Conservation (phyloP, 2,888 invertebrate genomes). For the Gryllus longicercus region DNA sequence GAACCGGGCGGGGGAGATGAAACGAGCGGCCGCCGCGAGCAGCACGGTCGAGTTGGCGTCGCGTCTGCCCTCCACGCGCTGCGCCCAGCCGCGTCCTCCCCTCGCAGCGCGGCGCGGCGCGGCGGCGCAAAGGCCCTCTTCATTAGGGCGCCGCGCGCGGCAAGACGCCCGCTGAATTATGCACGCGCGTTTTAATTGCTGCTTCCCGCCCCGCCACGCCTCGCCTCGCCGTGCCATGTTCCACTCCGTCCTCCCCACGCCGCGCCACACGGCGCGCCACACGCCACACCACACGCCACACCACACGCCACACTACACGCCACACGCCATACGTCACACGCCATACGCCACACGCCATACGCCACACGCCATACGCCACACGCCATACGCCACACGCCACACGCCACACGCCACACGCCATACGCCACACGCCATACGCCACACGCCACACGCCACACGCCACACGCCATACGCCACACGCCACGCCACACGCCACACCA, state of each 20-base stretch:
- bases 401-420: not conserved
- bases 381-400: not conserved
- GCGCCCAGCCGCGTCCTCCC: not conserved
- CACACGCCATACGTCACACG: too few species aligned
- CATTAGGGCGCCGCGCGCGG: not conserved
- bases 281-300: not conserved
- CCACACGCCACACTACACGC: too few species aligned
- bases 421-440: too few species aligned
- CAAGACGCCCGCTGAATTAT: constrained; percentile 17
- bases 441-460: too few species aligned
- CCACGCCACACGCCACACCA: not conserved
- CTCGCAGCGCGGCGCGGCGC: not conserved
- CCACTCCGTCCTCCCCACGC: not conserved
- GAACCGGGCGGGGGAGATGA: too few species aligned
- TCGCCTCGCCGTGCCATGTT: not conserved
- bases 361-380: too few species aligned
- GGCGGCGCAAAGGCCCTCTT: not conserved
- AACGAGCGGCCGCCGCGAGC: too few species aligned
- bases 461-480: not conserved
- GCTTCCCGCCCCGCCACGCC: not conserved
- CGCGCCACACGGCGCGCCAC: not conserved
- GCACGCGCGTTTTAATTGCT: not conserved
- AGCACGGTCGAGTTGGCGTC: too few species aligned
- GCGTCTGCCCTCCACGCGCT: not conserved
- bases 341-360: not conserved